A percentile compares a stretch with the other conserved stretches of the same genome.
These are phyloP conservation scores for Xanthia icteritia DNA, from an alignment of 2,888 invertebrate genomes.

Conservation along the genomic window DNA sequence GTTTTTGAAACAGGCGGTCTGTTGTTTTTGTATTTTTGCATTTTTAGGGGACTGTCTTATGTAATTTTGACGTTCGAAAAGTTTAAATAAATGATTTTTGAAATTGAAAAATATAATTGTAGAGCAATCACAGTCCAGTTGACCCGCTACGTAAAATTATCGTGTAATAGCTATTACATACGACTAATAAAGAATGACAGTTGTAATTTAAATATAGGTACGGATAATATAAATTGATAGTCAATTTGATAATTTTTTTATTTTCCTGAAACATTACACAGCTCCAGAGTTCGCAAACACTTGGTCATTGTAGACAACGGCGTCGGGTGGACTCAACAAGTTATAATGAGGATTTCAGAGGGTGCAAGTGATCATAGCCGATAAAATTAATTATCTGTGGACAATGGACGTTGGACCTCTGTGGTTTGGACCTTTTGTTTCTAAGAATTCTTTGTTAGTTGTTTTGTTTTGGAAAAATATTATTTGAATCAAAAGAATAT, in stretches of 20 bases:
- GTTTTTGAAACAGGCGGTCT: neutral
- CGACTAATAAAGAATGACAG: neutral
- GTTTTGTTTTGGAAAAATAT: neutral
- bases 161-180: neutral
- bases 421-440: conserved; percentile 12
- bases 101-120: too few relatives aligned
- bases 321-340: neutral
- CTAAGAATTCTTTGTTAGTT: conserved; percentile 1
- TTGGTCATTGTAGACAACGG: conserved; percentile 4
- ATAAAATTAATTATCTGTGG: conserved; percentile 33
- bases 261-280: neutral
- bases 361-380: conserved; percentile 22
- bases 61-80: too few relatives aligned
- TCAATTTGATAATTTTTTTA: neutral
- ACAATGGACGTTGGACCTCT: conserved; percentile 4
- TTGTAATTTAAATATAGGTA: neutral
- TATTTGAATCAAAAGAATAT: neutral
- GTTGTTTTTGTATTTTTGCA: neutral
- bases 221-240: neutral
- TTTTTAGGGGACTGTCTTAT: too few relatives aligned
- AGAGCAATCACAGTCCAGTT: neutral
- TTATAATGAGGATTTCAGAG: conserved; percentile 28
- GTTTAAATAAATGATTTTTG: too few relatives aligned
- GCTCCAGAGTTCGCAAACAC: conserved; percentile 6
- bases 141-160: neutral